Evolutionary conservation across 2,888 invertebrate species (phyloP).

Genomic region (Atrina japonica): DNA sequence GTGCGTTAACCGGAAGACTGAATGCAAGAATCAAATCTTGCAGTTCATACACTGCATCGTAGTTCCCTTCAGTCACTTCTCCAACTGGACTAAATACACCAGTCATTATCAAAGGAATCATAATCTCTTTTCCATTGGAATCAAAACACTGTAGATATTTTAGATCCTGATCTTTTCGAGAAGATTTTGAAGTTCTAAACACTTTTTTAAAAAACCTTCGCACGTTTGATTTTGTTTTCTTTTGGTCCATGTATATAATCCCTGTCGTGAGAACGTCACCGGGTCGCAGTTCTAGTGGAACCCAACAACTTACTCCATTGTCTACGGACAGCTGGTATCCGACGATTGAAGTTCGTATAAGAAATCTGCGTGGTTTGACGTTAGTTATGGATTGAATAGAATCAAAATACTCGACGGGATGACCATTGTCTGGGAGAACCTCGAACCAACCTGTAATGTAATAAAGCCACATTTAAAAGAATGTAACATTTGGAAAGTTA

Average conservation of each 20-base stretch:
- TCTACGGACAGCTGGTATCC: conserved; percentile 71
- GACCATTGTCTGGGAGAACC: conserved; percentile 72
- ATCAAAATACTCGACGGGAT: conserved; percentile 76
- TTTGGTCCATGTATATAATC: conserved; percentile 74
- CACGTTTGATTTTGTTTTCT: conserved; percentile 62
- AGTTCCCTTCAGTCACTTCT: conserved; percentile 64
- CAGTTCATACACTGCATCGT: conserved; percentile 74
- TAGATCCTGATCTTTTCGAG: conserved; percentile 70
- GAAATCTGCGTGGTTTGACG: conserved; percentile 68
- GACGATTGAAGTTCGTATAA: conserved; percentile 72
- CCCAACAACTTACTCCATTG: conserved; percentile 68
- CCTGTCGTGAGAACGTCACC: conserved; percentile 71
- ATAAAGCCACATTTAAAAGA: too few relatives aligned
- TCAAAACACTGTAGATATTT: conserved; percentile 76
- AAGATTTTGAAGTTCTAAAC: conserved; percentile 61
- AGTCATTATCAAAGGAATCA: conserved; percentile 75
- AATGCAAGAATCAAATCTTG: conserved; percentile 73
- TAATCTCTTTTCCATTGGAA: conserved; percentile 66
- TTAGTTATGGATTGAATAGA: conserved; percentile 71
- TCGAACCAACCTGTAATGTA: conserved; percentile 74
- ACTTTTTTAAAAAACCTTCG: conserved; percentile 69
- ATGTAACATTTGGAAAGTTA: too few relatives aligned
- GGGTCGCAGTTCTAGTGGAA: conserved; percentile 69
- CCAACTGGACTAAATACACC: conserved; percentile 76
- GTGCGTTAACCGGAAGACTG: conserved; percentile 70